These are phyloP conservation scores for Patagioenas fasciata DNA, from an alignment of 2,113 vertebrate genomes.

Conservation along the genomic window DNA sequence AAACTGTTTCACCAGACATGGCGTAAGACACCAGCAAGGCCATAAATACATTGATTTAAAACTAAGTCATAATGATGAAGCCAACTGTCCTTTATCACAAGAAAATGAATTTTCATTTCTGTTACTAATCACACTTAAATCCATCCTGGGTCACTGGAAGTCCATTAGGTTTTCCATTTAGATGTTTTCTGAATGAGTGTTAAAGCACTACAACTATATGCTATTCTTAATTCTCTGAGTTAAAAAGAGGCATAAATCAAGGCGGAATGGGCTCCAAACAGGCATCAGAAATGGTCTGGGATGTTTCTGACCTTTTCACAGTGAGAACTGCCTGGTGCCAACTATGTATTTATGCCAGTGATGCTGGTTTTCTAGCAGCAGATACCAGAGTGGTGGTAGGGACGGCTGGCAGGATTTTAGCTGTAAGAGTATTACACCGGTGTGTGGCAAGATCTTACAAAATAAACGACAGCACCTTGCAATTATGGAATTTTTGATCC, in stretches of 20 bases:
- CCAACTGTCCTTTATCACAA: neutral
- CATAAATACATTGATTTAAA: neutral
- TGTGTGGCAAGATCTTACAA: neutral
- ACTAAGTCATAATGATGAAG: neutral
- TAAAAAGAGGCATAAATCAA: slow-evolving; percentile 11
- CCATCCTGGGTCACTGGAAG: neutral
- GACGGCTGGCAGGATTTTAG: neutral
- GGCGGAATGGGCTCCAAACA: neutral
- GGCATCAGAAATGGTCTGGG: neutral
- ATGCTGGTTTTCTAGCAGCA: slow-evolving; percentile 32
- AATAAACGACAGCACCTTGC: neutral
- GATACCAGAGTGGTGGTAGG: neutral
- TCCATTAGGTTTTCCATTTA: neutral
- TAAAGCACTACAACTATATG: neutral
- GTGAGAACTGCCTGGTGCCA: slow-evolving; percentile 15
- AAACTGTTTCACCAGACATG: neutral
- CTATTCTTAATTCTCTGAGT: neutral
- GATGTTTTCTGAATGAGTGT: neutral
- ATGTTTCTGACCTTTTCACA: neutral
- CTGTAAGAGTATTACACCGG: neutral
- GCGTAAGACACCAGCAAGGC: neutral
- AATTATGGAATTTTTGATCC: neutral
- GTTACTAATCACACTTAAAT: neutral
- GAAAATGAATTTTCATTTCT: neutral
- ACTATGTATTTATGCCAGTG: neutral